phyloP scores from a whole-genome alignment of 2,888 invertebrate genomes.

The Coremacera marginata region DNA sequence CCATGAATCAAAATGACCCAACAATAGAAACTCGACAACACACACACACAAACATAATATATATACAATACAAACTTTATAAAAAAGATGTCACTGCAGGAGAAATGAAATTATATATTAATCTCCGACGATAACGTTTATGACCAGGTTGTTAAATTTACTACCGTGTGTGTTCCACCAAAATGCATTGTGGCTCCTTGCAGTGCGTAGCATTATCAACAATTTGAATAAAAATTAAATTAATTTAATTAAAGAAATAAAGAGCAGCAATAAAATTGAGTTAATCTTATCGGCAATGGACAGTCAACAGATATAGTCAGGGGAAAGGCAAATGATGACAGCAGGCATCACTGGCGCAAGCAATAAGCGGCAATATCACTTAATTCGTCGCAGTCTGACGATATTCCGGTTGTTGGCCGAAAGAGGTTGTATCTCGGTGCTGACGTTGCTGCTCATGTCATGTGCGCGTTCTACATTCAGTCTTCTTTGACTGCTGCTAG shows the following conservation, averaged over 20 bases:
- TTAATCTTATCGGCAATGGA: constrained; percentile 65
- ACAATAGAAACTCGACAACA: background rate
- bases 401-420: background rate
- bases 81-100: constrained; percentile 4
- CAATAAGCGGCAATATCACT: constrained; percentile 1
- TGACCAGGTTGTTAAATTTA: constrained; percentile 12
- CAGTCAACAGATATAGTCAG: constrained; percentile 43
- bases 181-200: background rate
- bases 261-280: constrained; percentile 66
- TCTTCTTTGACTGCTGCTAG: background rate
- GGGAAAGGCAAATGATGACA: background rate
- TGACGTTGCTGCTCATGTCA: background rate
- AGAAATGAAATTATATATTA: constrained; percentile 9
- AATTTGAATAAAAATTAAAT: constrained; percentile 66
- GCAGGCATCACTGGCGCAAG: background rate
- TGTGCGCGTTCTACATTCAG: background rate
- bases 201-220: constrained; percentile 14
- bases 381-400: background rate
- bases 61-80: background rate
- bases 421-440: background rate
- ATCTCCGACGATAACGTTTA: constrained; percentile 30
- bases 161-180: constrained; percentile 36
- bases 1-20: background rate
- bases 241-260: constrained; percentile 65
- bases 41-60: background rate